Evolutionary conservation across 2,797 vertebrate genomes (phyloP).

Genomic region (Glossophaga mutica): DNA sequence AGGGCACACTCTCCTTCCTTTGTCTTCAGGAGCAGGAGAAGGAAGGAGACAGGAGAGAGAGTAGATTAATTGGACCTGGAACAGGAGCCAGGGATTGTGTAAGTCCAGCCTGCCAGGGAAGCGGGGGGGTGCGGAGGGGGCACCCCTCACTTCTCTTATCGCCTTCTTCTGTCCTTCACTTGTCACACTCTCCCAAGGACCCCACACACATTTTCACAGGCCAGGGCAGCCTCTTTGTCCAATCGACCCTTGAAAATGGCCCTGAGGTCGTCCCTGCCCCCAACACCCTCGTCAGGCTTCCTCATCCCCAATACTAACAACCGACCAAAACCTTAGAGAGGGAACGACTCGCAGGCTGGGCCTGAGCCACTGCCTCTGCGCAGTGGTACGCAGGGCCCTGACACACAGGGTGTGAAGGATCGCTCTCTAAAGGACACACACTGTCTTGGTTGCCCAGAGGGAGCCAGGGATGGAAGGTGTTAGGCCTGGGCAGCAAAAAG

Average conservation of each 20-base stretch:
- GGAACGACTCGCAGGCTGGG: neutral
- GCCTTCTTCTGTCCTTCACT: constrained; percentile 39
- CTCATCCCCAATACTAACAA: neutral
- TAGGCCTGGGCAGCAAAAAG: neutral
- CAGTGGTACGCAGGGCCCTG: neutral
- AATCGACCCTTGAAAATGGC: neutral
- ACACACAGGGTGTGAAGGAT: neutral
- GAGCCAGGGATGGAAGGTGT: neutral
- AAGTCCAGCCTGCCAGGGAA: neutral
- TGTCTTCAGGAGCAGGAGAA: constrained; percentile 63
- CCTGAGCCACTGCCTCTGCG: neutral
- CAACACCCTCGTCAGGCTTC: neutral
- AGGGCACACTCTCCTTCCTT: constrained; percentile 77
- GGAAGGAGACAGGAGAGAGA: constrained; percentile 62
- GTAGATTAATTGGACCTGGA: constrained; percentile 75
- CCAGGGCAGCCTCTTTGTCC: neutral
- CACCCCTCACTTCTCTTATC: neutral
- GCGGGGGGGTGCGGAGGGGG: neutral
- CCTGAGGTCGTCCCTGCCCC: neutral
- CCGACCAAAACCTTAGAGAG: neutral
- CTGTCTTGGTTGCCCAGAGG: neutral
- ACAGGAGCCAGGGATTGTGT: constrained; percentile 63
- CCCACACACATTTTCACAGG: neutral
- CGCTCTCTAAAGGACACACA: neutral
- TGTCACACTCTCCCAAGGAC: neutral